Base-by-base conservation (phyloP, 2,113 vertebrate genomes). In the Ptilonorhynchus violaceus region DNA sequence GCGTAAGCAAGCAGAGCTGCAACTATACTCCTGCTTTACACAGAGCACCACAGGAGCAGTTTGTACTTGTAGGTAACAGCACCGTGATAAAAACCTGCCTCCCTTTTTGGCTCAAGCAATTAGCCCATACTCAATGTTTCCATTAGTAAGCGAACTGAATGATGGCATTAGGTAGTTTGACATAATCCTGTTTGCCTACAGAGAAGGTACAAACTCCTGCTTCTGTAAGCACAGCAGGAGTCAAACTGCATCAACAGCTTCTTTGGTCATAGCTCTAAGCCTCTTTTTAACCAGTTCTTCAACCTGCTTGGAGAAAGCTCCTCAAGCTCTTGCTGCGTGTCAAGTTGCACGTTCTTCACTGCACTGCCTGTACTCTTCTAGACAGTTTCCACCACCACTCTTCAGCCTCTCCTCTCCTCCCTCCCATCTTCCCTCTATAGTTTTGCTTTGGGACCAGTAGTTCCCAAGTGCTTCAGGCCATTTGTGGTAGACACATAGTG, bases 121-220 rank as follows among this genome's bases (percentile, higher is more conserved):
- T 79, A 85, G 56, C 44, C 77, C 2, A 0, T 72, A 63, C 85
- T 76, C 89, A 53, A 1, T 46, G 56, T 85, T 96, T 95, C 89
- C 87, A 88, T 96, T 91, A 92, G 87, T 73, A 85, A 91, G 87
- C 3, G 1, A 88, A 82, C 39, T 28, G 58, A 81, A 42, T 73
- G 62, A 68, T 58, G 77, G 69, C 78, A 78, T 79, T 56, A 91
- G 81, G 77, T 85, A 75, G 53, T 72, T 96, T 75, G 84, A 94
- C 80, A 58, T 94, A 93, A 95, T 93, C 94, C 77, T 91, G 53
- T 89, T 97, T 96, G 85, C 49, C 58, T 91, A 66, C 81, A 85
- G 85, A 91, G 89, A 85, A 87, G 11, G 55, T 46, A 87, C 47
- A 31, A 69, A 73, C 77, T 91, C 58, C 74, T 69, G 66, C 73